Conservation (phyloP, 2,113 vertebrate species). For the Amphiprion percula region DNA sequence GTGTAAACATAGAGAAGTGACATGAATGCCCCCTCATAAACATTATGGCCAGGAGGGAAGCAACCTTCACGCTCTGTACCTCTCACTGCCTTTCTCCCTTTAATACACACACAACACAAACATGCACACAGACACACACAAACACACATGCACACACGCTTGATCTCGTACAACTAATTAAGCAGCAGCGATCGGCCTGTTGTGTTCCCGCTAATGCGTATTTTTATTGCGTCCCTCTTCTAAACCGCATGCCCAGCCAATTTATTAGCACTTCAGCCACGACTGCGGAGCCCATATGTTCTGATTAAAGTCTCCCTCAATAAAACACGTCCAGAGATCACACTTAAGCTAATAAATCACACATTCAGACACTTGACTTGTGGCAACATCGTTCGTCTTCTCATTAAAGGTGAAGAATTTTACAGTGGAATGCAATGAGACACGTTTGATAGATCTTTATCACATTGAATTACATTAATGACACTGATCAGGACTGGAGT, state of each 20-base stretch:
- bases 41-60: constrained; percentile 24
- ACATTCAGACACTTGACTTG: neutral
- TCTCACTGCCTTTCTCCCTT: neutral
- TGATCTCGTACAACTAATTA: constrained; percentile 55
- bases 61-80: constrained; percentile 50
- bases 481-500: too few relatives aligned
- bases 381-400: neutral
- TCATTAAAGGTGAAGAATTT: constrained; percentile 1
- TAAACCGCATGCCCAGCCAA: constrained; percentile 47
- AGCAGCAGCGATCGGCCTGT: constrained; percentile 45
- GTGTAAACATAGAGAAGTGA: constrained; percentile 27
- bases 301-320: constrained; percentile 31
- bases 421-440: neutral
- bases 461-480: too few relatives aligned
- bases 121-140: constrained; percentile 17
- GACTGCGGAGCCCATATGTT: constrained; percentile 3
- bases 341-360: constrained; percentile 16
- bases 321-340: constrained; percentile 24
- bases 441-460: neutral
- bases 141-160: neutral
- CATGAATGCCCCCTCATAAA: constrained; percentile 36
- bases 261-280: constrained; percentile 43
- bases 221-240: constrained; percentile 54
- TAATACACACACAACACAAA: constrained; percentile 1
- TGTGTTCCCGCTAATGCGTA: constrained; percentile 58